Base-by-base conservation (phyloP, 2,888 invertebrate species). In the Tiliacea aurago region DNA sequence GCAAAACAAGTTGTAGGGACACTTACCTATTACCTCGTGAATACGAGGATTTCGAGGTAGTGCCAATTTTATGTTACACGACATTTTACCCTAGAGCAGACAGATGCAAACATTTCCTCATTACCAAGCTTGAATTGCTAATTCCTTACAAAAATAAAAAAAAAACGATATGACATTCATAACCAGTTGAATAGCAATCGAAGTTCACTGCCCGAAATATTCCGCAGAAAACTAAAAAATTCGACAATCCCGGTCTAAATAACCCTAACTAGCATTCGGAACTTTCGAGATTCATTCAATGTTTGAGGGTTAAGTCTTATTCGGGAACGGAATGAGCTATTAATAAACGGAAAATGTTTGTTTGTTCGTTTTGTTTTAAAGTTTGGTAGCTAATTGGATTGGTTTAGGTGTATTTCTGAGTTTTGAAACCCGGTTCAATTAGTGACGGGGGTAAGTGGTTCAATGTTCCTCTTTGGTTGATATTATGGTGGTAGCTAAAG, bases 301-400 rank as follows among this genome's bases (percentile, higher is more conserved):
- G 78, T 86, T 86, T 84, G 78, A 82, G 84, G 71, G 75, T 81
- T 81, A 83, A 84, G 66, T 69, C 71, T 81, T 41, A 81, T 81
- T 84, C 69, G 63, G 66, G 62, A 67, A 70, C 51, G 41, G 85
- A 83, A 80, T 76, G 70, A 81, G 73, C 78, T 73, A 69, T 78
- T 80, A 75, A 86, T 89, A 86, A 86, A 87, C 78, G 58, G 72
- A 81, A 81, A 73, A 73, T 81, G 66, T 73, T 76, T 83, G 85
- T 86, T 85, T 84, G 80, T 77, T 51, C 68, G 73, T 88, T 85
- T 85, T 87, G 85, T 85, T 87, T 85, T 84, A 67, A 88, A 88
- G 74, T 90, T 89, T 67, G 79, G 73, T 83, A 23, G 81, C 81
- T 89, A 89, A 90, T 91, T 90, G 89, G 89, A 86, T 85, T 86